Evolutionary conservation across 2,797 vertebrate species (phyloP), one percentile per base, ranked within the genome.

Genomic region (Enteromius paludinosus): DNA sequence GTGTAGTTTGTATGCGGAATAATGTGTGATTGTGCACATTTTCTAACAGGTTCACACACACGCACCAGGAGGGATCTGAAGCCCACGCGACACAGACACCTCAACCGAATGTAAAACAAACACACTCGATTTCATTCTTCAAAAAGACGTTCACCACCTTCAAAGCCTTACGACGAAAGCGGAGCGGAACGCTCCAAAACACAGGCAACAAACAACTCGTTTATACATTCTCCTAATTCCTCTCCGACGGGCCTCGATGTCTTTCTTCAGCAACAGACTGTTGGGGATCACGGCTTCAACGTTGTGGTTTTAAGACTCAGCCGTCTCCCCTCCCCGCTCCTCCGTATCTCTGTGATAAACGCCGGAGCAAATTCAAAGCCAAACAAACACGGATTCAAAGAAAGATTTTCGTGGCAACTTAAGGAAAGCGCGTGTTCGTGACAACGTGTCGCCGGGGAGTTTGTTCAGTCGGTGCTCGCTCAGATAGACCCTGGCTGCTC

Each of bases 121-220:
- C 85, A 83, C 75, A 38, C 81, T 82, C 59, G 80, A 64, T 86
- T 88, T 84, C 79, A 49, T 72, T 84, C 71, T 82, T 85, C 78
- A 79, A 85, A 87, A 82, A 84, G 61, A 82, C 52, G 79, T 73
- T 88, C 79, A 59, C 70, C 35, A 45, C 91, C 91, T 92, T 94
- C 92, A 94, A 94, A 94, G 93, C 88, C 23, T 77, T 64, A 66
- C 38, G 79, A 83, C 88, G 88, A 90, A 91, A 91, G 90, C 91
- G 87, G 78, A 87, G 86, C 91, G 82, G 87, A 84, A 88, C 79
- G 85, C 91, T 92, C 91, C 91, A 72, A 89, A 92, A 92, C 92
- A 89, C 91, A 91, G 90, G 88, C 90, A 90, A 91, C 90, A 92
- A 93, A 92, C 90, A 88, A 86, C 70, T 54, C 91, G 90, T 88